phyloP scores from a whole-genome alignment of 2,888 invertebrate genomes.

The Morpho helenor region DNA sequence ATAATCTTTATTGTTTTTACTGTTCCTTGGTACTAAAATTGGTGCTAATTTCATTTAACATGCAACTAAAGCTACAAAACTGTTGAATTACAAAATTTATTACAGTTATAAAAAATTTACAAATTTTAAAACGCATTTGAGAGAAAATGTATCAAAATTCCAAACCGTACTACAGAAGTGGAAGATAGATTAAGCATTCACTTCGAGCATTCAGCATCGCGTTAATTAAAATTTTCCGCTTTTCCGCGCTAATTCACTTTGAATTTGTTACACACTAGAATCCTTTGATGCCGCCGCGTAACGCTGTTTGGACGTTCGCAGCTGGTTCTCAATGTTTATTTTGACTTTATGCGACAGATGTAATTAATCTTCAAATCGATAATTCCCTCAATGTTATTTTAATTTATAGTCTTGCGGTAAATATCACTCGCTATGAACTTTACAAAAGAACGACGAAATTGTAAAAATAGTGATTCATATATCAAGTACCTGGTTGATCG shows the following conservation, averaged over 20 bases:
- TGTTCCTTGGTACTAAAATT: not conserved
- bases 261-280: constrained; percentile 15
- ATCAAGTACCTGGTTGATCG: too few species aligned
- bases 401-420: not conserved
- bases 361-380: not conserved
- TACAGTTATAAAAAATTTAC: not conserved
- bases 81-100: not conserved
- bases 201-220: constrained; percentile 8
- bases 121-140: not conserved
- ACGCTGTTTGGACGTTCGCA: not conserved
- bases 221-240: constrained; percentile 22
- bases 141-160: not conserved
- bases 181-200: constrained; percentile 7
- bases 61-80: not conserved
- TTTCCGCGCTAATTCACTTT: constrained; percentile 20
- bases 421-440: too few species aligned
- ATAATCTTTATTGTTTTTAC: not conserved
- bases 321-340: constrained; percentile 1
- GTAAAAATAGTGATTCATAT: too few species aligned
- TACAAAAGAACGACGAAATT: too few species aligned
- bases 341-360: constrained; percentile 7
- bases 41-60: not conserved
- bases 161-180: not conserved
- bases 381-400: not conserved
- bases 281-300: constrained; percentile 17